Base-by-base conservation (phyloP, 2,797 vertebrate genomes). In the Pipistrellus pipistrellus region DNA sequence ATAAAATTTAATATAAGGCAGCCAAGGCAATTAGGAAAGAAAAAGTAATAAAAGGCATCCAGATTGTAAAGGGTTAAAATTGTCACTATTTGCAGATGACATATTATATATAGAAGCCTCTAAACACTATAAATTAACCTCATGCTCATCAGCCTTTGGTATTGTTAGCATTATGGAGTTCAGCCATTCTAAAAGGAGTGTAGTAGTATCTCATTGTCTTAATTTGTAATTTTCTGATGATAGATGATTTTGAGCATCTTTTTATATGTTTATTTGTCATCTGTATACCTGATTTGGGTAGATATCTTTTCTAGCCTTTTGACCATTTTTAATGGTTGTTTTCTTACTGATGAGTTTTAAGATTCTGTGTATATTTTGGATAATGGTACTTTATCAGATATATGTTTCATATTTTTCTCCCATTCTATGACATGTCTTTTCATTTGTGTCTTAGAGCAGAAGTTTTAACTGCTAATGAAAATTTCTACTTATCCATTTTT, bases 331-430 rank as follows among this genome's bases (percentile, higher is more conserved):
- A 88, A 77, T 88, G 35, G 27, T 75, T 72, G 5, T 81, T 73
- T 92, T 92, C 62, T 83, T 83, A 51, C n/a, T 68, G 30, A 73
- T 88, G 57, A 76, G 55, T 88, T 88, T 88, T 73, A 82, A 66
- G 20, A 82, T 83, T 83, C 48, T 83, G 35, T 38, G 20, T 88
- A 48, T 88, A 55, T 83, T 83, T 88, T 75, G 59, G 51, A 68
- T 83, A 68, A 83, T 12, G 66, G 3, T 48, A 21, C n/a, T 88
- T 48, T 76, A 46, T 68, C 18, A 72, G 13, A 38, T 30, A 14
- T 3, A 25, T 83, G 82, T 68, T 88, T 75, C 76, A 41, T 44
- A 38, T 88, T 83, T 83, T 76, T 38, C 62, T 88, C 15, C 3
- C 27, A 59, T 41, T 59, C 5, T 77, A 25, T 93, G 44, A 53